Percentiles rank a stretch among this genome's conserved stretches.
phyloP scores from a whole-genome alignment of 2,113 vertebrate species.

The Ceyx margarethae region DNA sequence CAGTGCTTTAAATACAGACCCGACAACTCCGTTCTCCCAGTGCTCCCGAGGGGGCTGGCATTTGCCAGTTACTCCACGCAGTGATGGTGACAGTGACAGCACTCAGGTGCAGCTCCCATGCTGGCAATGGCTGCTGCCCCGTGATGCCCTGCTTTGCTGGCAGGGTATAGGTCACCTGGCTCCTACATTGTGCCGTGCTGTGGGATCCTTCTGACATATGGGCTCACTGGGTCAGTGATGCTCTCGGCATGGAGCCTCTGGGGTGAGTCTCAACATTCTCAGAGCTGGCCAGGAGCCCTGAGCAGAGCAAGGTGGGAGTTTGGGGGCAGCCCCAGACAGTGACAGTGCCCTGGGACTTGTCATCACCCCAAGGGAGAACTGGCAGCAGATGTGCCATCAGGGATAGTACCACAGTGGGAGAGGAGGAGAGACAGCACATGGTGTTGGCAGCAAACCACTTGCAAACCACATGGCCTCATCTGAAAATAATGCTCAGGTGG shows the following conservation, averaged over 20 bases:
- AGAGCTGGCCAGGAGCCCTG: not conserved
- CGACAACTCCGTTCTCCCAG: not conserved
- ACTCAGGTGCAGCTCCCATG: not conserved
- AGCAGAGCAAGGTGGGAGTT: not conserved
- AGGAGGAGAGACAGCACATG: rapidly evolving
- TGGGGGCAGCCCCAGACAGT: not conserved
- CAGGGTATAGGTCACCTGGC: rapidly evolving
- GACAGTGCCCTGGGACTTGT: rapidly evolving
- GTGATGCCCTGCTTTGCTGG: not conserved
- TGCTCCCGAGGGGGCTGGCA: not conserved
- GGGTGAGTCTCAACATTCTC: rapidly evolving
- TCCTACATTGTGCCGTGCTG: rapidly evolving
- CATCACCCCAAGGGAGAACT: not conserved
- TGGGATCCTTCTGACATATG: rapidly evolving
- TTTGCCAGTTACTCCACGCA: rapidly evolving
- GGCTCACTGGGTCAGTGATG: rapidly evolving
- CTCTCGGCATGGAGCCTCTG: rapidly evolving
- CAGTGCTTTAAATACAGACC: constrained; percentile 74
- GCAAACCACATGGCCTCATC: not conserved
- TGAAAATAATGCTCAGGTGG: not conserved
- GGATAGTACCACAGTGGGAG: rapidly evolving
- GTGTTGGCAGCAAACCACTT: not conserved
- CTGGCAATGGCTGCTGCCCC: not conserved
- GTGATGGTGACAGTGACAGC: rapidly evolving
- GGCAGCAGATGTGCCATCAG: not conserved